phyloP scores from a whole-genome alignment of 1,140 invertebrate genomes.

The Palaemon carinicauda region DNA sequence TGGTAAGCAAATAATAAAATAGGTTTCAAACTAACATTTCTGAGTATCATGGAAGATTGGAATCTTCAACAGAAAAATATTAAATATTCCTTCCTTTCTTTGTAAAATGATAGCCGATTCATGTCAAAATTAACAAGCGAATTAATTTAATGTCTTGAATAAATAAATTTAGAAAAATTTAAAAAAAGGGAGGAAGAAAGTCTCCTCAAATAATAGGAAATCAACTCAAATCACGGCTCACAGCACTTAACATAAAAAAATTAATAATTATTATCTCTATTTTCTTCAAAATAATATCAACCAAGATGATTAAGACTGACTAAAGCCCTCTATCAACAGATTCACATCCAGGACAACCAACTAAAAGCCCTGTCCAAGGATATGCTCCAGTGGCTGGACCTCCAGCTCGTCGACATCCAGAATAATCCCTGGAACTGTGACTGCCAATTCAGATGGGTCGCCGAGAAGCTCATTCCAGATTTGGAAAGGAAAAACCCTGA shows the following conservation, averaged over 20 bases:
- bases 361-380: conserved; percentile 15
- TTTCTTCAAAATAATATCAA: too few relatives aligned
- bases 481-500: conserved; percentile 31
- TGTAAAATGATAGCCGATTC: too few relatives aligned
- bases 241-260: not conserved
- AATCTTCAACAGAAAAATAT: too few relatives aligned
- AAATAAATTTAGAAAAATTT: too few relatives aligned
- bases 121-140: too few relatives aligned
- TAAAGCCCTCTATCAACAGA: not conserved
- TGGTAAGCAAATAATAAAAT: too few relatives aligned
- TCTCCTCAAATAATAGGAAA: too few relatives aligned
- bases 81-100: too few relatives aligned
- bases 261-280: not conserved
- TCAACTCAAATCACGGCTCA: too few relatives aligned
- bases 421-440: conserved; percentile 58
- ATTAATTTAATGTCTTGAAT: not conserved
- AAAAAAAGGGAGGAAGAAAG: too few relatives aligned
- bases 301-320: not conserved
- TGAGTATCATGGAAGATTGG: not conserved
- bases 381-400: conserved; percentile 32
- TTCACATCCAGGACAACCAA: conserved; percentile 49
- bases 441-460: conserved; percentile 50
- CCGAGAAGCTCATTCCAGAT: conserved; percentile 25
- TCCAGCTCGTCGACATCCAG: conserved; percentile 41
- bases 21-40: not conserved